Percentiles rank a stretch among this genome's conserved stretches.
Evolutionary conservation across 2,113 vertebrate species (phyloP).

Genomic region (Trogon surrucura): DNA sequence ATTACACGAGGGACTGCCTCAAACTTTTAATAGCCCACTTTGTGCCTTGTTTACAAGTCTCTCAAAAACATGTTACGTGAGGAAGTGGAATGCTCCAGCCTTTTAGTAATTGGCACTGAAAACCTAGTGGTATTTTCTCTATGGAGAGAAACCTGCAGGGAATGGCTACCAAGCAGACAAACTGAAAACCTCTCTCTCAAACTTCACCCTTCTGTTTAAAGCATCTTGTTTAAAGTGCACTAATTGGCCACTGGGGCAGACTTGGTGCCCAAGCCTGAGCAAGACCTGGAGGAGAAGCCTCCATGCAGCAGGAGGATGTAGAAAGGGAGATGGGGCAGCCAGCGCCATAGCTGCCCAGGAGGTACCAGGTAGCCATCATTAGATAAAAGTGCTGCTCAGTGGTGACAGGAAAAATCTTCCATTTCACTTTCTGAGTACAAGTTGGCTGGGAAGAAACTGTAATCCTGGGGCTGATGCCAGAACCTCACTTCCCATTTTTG

Average conservation of each 20-base stretch:
- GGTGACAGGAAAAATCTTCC: not conserved
- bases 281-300: not conserved
- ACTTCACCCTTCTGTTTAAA: not conserved
- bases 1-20: not conserved
- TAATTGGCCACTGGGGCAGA: not conserved
- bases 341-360: not conserved
- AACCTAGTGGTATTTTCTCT: not conserved
- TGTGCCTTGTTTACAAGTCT: not conserved
- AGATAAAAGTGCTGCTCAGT: not conserved
- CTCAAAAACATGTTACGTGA: not conserved
- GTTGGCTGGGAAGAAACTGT: not conserved
- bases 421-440: not conserved
- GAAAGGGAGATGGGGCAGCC: too few species aligned
- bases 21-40: not conserved
- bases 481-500: not conserved
- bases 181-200: not conserved
- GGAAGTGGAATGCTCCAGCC: not conserved
- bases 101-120: not conserved
- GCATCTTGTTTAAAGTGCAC: not conserved
- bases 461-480: not conserved
- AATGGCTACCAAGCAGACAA: not conserved
- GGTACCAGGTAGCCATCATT: not conserved
- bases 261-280: not conserved
- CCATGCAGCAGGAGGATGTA: fast-evolving
- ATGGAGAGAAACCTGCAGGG: not conserved